These are phyloP conservation scores for Cremastobaeus sp. DNA, from an alignment of 2,888 invertebrate species.

Conservation along the genomic window DNA sequence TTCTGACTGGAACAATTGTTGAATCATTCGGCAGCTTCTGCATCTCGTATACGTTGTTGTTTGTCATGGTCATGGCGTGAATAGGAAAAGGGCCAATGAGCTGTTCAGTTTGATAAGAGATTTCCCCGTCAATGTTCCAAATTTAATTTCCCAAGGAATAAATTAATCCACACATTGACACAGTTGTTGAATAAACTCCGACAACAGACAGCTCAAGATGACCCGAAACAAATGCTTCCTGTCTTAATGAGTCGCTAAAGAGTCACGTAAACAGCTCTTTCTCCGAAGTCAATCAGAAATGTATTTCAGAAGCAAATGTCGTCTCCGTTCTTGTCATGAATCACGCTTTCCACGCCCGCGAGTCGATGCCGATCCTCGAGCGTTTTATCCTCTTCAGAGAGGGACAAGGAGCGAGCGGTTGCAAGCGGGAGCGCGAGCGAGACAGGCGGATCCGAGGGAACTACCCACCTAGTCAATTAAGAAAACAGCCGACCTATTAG, in stretches of 20 bases:
- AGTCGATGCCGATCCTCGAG: conserved; percentile 42
- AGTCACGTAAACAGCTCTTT: conserved; percentile 33
- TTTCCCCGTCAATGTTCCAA: too few species aligned
- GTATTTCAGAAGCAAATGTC: conserved; percentile 42
- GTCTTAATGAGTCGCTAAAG: conserved; percentile 56
- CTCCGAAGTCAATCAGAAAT: conserved; percentile 42
- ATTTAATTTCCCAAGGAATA: neutral
- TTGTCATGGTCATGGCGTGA: too few species aligned
- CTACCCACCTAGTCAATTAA: conserved; percentile 76
- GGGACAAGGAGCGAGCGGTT: neutral
- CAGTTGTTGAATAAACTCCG: conserved; percentile 40
- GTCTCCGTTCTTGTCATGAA: conserved; percentile 46
- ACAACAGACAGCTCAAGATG: conserved; percentile 23
- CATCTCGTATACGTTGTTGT: too few species aligned
- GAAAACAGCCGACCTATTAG: conserved; percentile 77
- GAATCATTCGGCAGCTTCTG: too few species aligned
- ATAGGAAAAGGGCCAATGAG: too few species aligned
- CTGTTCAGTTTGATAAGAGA: neutral
- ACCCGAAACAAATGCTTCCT: conserved; percentile 54
- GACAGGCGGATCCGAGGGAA: conserved; percentile 48
- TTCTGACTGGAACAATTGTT: too few species aligned
- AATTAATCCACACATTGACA: conserved; percentile 44
- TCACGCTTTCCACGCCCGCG: conserved; percentile 57
- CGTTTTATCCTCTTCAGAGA: conserved; percentile 22
- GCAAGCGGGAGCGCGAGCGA: neutral